These are phyloP conservation scores for Octodonta nipae DNA, from an alignment of 2,888 invertebrate genomes.

Conservation along the genomic window DNA sequence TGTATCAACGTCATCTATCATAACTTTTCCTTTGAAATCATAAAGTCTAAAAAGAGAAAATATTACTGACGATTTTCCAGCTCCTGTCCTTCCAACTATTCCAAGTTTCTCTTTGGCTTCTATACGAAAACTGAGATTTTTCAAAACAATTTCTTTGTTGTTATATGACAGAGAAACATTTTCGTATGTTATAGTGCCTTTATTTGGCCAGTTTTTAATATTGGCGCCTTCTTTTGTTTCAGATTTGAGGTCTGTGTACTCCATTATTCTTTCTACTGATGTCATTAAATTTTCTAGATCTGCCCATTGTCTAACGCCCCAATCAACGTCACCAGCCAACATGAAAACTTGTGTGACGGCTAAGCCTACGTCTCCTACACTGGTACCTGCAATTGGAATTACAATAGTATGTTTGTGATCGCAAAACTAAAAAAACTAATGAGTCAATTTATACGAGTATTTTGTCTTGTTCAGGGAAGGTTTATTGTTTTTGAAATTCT, in stretches of 20 bases:
- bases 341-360: slow-evolving; percentile 71
- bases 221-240: slow-evolving; percentile 34
- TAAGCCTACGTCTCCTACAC: slow-evolving; percentile 31
- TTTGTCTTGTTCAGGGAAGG: too few species aligned
- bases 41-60: slow-evolving; percentile 68
- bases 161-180: slow-evolving; percentile 60
- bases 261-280: slow-evolving; percentile 65
- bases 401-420: too few species aligned
- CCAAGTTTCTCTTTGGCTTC: slow-evolving; percentile 58
- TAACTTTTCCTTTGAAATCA: slow-evolving; percentile 59
- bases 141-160: slow-evolving; percentile 57
- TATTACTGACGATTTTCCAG: slow-evolving; percentile 66
- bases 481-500: too few species aligned
- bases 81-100: slow-evolving; percentile 70
- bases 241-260: slow-evolving; percentile 35
- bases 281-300: slow-evolving; percentile 72
- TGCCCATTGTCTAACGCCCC: slow-evolving; percentile 66
- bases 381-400: slow-evolving; percentile 19
- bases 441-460: too few species aligned
- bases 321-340: slow-evolving; percentile 51
- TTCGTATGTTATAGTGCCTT: slow-evolving; percentile 53
- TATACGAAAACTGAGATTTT: slow-evolving; percentile 51
- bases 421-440: too few species aligned
- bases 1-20: slow-evolving; percentile 66
- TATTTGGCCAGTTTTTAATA: slow-evolving; percentile 55